Evolutionary conservation across 2,113 vertebrate genomes (phyloP), one percentile per base, ranked within the genome.

Genomic region (Brachirus orientalis): DNA sequence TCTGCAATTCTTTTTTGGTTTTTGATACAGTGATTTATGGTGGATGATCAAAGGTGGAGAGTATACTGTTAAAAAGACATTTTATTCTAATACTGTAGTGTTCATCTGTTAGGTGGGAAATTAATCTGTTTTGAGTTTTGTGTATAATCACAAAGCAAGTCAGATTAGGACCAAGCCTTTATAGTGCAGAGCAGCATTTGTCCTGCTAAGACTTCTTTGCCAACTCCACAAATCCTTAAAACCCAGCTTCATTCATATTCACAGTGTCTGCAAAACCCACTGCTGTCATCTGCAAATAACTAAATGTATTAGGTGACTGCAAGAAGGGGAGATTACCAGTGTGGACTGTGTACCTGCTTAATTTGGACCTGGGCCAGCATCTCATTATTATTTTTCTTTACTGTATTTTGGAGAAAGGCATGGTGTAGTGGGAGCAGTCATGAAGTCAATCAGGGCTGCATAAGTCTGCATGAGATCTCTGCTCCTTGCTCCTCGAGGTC

Each of bases 401-500:
- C 43, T 78, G 83, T 86, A 78, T 79, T 77, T 71, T 79, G 69
- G 73, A 58, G 63, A 65, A 19, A 56, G 33, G 22, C 28, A 36
- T 63, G 75, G 69, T 57, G 52, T 51, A 63, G 51, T 55, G 50
- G 64, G 68, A 77, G 72, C 55, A 59, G 47, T 67, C 40, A 28
- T 37, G 22, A 73, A 74, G 73, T 74, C 61, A 65, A 61, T 48
- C 55, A 63, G 66, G 65, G 41, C 58, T 59, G 53, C 17, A 2
- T 18, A n/a, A 20, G 69, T 75, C 75, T 76, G 56, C 67, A 66
- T 68, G 65, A 69, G 55, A 70, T 67, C 72, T 75, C 82, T 79
- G 68, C 80, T 74, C 63, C 77, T 64, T 19, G 9, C 66, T 70
- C 80, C 75, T 81, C 57, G 76, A 89, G 90, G 87, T 91, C 89